Evolutionary conservation across 2,888 invertebrate species (phyloP), one percentile per base, ranked within the genome.

Genomic region (Drosophila yooni): DNA sequence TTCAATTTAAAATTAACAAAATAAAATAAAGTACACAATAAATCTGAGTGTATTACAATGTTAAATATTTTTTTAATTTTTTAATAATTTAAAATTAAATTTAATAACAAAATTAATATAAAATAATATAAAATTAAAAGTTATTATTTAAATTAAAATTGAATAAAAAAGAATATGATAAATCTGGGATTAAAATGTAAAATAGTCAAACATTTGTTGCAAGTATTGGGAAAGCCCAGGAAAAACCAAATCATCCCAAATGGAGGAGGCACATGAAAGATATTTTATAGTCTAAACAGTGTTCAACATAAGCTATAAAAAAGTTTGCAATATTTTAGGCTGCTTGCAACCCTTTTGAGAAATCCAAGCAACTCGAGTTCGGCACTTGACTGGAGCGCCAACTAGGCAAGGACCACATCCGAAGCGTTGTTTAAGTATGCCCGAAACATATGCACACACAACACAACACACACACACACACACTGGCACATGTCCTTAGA

Each of bases 391-490:
- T 50, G 18, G 13, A 59, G 25, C 11, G 40, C 11, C 48, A 57
- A 56, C 59, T 68, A 69, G 69, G 11, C 64, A 59, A 63, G 40
- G 21, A 36, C n/a, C 50, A 40, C 29, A 36, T 31, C 46, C 63
- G 33, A 13, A 43, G 48, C n/a, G 50, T 38, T 36, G 15, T 69
- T 58, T 31, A 29, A 63, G 51, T 56, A 59, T n/a, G 50, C 52
- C 31, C 58, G 7, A 61, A 76, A 63, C 76, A 79, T 77, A 77
- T 77, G 76, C 64, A 69, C 21, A 67, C 11, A 34, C 50, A 53
- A 31, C 31, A 46, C 36, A 70, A 15, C 48, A 1, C n/a, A 48
- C 25, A 56, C 33, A 51, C 34, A 52, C 13, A 56, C 21, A 48
- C 27, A 54, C 15, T 52, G 34, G 43, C n/a, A 48, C 29, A 53